A percentile compares a stretch with the other conserved stretches of the same genome.
Conservation (phyloP, 2,797 vertebrate genomes). For the Takifugu rubripes region DNA sequence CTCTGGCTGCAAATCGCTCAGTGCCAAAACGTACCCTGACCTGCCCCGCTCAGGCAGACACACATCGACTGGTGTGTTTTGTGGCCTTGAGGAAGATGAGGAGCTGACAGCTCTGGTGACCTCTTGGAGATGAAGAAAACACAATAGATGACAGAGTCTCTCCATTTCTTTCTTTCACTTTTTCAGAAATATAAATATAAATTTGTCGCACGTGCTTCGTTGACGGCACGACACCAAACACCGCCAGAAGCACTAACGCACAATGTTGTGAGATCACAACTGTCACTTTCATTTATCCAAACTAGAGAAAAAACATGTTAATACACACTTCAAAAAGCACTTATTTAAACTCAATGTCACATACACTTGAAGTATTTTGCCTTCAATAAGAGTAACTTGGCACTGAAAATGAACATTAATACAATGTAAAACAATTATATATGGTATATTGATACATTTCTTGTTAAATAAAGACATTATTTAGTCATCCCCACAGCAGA, state of each 20-base stretch:
- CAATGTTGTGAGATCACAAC: constrained; percentile 3
- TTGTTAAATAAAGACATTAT: too few relatives aligned
- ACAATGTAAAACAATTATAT: too few relatives aligned
- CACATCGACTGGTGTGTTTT: constrained; percentile 44
- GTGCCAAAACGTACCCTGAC: constrained; percentile 47
- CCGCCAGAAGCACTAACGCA: background rate
- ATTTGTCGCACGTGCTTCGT: constrained; percentile 11
- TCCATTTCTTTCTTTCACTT: constrained; percentile 8
- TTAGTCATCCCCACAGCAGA: too few relatives aligned
- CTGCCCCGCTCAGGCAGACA: constrained; percentile 39
- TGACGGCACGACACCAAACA: constrained; percentile 2
- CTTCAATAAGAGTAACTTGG: too few relatives aligned
- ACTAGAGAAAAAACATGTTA: background rate
- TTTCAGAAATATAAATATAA: background rate
- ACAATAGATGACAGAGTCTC: constrained; percentile 43
- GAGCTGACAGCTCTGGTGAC: constrained; percentile 64
- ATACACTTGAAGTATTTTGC: too few relatives aligned
- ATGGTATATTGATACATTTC: too few relatives aligned
- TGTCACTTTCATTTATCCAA: background rate
- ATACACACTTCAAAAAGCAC: background rate
- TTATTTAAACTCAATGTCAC: too few relatives aligned
- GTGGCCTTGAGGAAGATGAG: constrained; percentile 62
- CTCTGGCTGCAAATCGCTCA: constrained; percentile 64
- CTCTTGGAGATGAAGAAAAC: constrained; percentile 52
- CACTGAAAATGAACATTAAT: too few relatives aligned